phyloP scores from a whole-genome alignment of 2,888 invertebrate genomes.

The Dasypogon diadema region DNA sequence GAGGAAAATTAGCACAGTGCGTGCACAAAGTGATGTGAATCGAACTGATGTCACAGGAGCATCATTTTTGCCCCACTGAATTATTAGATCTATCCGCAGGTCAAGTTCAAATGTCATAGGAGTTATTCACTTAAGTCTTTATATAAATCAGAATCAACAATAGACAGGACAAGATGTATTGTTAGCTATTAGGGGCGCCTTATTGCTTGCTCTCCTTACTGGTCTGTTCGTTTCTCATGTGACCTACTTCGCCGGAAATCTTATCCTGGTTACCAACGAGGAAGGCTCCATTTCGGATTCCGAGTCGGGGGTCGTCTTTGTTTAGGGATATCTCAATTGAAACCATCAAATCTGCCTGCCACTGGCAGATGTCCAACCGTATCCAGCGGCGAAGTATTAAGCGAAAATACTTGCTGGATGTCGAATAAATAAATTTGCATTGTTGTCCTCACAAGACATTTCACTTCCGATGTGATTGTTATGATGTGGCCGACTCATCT shows the following conservation, averaged over 20 bases:
- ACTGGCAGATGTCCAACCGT: conserved; percentile 43
- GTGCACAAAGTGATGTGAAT: background rate
- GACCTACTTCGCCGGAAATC: conserved; percentile 27
- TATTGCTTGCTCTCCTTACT: conserved; percentile 38
- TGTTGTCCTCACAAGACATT: background rate
- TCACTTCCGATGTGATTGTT: background rate
- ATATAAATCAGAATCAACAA: conserved; percentile 46
- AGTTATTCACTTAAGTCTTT: conserved; percentile 17
- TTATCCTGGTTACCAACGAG: conserved; percentile 38
- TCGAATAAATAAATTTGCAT: conserved; percentile 41
- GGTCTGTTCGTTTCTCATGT: conserved; percentile 8
- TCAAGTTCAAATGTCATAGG: conserved; percentile 35
- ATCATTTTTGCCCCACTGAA: background rate
- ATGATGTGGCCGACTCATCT: background rate
- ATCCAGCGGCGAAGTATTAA: conserved; percentile 15
- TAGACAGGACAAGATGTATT: conserved; percentile 34
- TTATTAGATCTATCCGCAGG: conserved; percentile 17
- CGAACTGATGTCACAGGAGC: background rate
- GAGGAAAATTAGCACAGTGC: conserved; percentile 20
- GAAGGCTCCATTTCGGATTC: conserved; percentile 7
- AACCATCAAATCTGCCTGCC: conserved; percentile 23
- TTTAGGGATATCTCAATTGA: conserved; percentile 43
- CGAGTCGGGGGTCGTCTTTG: conserved; percentile 19
- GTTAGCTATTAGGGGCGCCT: conserved; percentile 31
- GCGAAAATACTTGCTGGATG: conserved; percentile 35